Evolutionary conservation across 1,140 invertebrate species (phyloP), one percentile per base, ranked within the genome.

Genomic region (Drosophila willistoni): DNA sequence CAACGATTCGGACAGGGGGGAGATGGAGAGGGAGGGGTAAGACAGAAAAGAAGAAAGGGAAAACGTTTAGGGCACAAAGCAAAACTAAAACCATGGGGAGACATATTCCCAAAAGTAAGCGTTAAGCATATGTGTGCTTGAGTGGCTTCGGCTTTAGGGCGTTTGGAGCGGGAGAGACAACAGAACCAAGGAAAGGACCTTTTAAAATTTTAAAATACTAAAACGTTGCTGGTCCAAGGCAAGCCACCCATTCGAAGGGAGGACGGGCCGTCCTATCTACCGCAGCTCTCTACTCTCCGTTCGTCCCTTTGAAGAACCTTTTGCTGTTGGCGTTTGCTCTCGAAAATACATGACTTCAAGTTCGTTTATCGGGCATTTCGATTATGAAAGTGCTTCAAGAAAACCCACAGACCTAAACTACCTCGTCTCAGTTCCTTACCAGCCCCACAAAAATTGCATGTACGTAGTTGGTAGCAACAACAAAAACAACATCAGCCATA

Each of bases 91-190:
- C 59, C 51, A 36, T 22, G 56, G 66, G 14, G 34, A 60, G 36
- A 77, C 42, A 73, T 71, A 79, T 81, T 69, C 79, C 69, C 76
- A 68, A 64, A 68, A 68, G 75, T 59, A 79, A 87, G 76, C 79
- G 76, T 77, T 87, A 86, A 86, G 64, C 83, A 86, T 86, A 86
- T 86, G 83, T 86, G 79, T 86, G 83, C 67, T 73, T 79, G 69
- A 84, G 66, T 68, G 68, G 66, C 64, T 76, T 56, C 69, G 44
- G 17, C 44, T 51, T 17, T 7, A 44, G 14, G 14, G 41, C n/a
- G 41, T 13, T n/a, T 13, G 41, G 9, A 44, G 42, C 81, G 75
- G 75, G 12, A 71, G 74, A 54, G 66, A 29, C 29, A 29, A 29
- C 29, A 29, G 29, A 29, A 29, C 29, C 29, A 29, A 64, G 54